Percentiles rank a stretch among this genome's conserved stretches.
phyloP scores from a whole-genome alignment of 2,888 invertebrate genomes.

The Dryobota labecula region DNA sequence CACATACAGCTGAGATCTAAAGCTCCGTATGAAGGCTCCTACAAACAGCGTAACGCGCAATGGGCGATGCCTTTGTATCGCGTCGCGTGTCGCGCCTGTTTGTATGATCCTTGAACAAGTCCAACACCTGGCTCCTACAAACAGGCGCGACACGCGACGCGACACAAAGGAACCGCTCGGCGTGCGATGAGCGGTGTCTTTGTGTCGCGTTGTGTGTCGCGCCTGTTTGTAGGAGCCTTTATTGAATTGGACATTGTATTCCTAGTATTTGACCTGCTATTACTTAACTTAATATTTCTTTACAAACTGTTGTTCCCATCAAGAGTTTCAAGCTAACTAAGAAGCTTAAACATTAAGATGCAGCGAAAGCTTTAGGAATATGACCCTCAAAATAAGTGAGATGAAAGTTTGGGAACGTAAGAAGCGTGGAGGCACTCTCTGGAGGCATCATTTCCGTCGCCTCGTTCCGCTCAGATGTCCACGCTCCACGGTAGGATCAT shows the following conservation, averaged over 20 bases:
- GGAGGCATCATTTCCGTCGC: constrained; percentile 36
- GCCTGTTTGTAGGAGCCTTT: too few relatives aligned
- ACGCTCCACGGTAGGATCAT: constrained; percentile 48
- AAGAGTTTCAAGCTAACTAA: not conserved
- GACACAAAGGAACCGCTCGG: too few relatives aligned
- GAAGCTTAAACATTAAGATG: not conserved
- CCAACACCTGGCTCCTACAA: too few relatives aligned
- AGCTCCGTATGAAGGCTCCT: constrained; percentile 3
- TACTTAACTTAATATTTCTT: not conserved
- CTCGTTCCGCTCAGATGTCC: constrained; percentile 59
- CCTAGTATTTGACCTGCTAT: not conserved
- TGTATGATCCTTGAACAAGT: too few relatives aligned
- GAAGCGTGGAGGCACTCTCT: constrained; percentile 25
- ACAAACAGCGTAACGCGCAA: too few relatives aligned
- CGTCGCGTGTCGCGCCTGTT: too few relatives aligned
- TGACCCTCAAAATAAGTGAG: constrained; percentile 32
- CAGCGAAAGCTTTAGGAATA: not conserved
- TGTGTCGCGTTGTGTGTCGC: too few relatives aligned
- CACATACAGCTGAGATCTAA: constrained; percentile 4
- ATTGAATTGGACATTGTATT: not conserved
- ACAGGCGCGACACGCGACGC: too few relatives aligned
- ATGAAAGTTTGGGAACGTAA: constrained; percentile 37
- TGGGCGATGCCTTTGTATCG: too few relatives aligned
- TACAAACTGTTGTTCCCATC: not conserved
- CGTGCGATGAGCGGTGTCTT: too few relatives aligned